These are phyloP conservation scores for Neoniphon sammara DNA, from an alignment of 2,797 vertebrate genomes.

Conservation along the genomic window DNA sequence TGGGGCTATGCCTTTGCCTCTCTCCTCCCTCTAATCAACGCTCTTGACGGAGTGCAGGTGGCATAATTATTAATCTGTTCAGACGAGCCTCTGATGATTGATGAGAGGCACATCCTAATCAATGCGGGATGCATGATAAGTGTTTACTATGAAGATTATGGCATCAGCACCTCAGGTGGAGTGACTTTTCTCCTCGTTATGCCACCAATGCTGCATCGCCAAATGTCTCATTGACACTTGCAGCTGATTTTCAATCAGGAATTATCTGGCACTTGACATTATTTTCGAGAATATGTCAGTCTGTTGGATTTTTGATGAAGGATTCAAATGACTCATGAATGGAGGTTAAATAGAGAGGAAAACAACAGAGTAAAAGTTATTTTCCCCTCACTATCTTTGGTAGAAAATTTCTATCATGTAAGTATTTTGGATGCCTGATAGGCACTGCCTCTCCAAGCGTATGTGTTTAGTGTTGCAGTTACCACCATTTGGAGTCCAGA, in stretches of 20 bases:
- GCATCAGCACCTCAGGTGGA: constrained; percentile 76
- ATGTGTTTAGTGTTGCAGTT: constrained; percentile 51
- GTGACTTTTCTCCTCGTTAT: constrained; percentile 81
- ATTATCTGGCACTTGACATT: constrained; percentile 76
- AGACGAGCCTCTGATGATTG: constrained; percentile 82
- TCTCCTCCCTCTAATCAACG: constrained; percentile 74
- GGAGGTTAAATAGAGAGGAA: constrained; percentile 25
- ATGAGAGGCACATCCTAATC: constrained; percentile 85
- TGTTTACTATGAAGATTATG: constrained; percentile 84
- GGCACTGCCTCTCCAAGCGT: constrained; percentile 43
- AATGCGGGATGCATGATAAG: constrained; percentile 83
- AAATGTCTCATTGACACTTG: constrained; percentile 74
- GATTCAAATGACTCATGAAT: not conserved
- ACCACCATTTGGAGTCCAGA: constrained; percentile 50
- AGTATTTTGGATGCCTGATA: constrained; percentile 52
- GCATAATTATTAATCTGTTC: constrained; percentile 81
- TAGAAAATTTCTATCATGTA: constrained; percentile 42
- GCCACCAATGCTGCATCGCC: constrained; percentile 67
- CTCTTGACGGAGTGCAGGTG: constrained; percentile 82
- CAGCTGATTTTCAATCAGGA: constrained; percentile 76
- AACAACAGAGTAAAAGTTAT: constrained; percentile 43
- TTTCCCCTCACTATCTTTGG: constrained; percentile 45
- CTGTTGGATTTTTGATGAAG: constrained; percentile 36
- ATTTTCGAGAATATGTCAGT: constrained; percentile 68
- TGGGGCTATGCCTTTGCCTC: constrained; percentile 38